Base-by-base conservation (phyloP, 1,140 invertebrate species). In the Diorhabda carinulata region DNA sequence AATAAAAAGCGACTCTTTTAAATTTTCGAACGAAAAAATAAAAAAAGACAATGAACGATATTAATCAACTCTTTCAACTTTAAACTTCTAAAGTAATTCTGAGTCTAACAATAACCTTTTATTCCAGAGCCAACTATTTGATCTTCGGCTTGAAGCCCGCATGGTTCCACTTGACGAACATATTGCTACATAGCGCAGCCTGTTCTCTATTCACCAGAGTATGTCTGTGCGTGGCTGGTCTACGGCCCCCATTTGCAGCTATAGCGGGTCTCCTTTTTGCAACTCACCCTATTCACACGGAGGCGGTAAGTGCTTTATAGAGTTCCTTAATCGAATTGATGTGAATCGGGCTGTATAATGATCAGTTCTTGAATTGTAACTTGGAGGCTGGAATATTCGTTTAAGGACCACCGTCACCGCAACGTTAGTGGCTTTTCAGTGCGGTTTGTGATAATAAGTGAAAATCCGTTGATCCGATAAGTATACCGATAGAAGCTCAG, bases 281-380 rank as follows among this genome's bases (percentile, higher is more conserved):
- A 44, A 87, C 92, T 7, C 94, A 97, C 83, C 94, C 95, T 40
- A 86, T 97, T 70, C 94, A 97, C 79, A 94, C 92, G 5, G 95
- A 97, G 83, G 93, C 90, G 77, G 90, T 91, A 81, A 90, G 89
- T 86, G 52, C 63, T 64, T 47, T 62, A 62, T 62, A n/a, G 43
- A 62, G 61, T 62, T 62, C 43, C 43, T 62, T 43, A 44, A 10
- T 8, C 42, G 61, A 62, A 43, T 62, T 43, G 43, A 62, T 41
- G 42, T 41, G 61, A 62, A 62, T 43, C 43, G 41, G 61, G 43
- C 8, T 62, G 43, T 62, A 62, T 62, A 62, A 62, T 62, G 61
- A 62, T 43, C 41, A 43, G n/a, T 10, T 47, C 10, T n/a, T 10
- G 61, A 52, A 52, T 52, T 52, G 47, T 8, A n/a, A 52, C 47